Evolutionary conservation across 2,113 vertebrate species (phyloP).

Genomic region (Pseudorasbora parva): DNA sequence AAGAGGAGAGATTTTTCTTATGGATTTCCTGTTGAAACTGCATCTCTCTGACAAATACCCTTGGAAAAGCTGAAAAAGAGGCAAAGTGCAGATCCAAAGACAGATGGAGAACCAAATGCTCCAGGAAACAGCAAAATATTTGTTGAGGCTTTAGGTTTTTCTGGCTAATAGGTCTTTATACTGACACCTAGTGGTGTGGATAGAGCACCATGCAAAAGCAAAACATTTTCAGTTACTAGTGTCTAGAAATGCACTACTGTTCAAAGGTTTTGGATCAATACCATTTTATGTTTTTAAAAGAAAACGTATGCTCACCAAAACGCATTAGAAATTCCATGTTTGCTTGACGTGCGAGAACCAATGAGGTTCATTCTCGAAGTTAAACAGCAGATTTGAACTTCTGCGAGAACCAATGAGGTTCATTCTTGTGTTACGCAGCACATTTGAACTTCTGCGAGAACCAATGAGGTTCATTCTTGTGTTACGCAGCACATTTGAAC

Average conservation of each 20-base stretch:
- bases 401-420: too few relatives aligned
- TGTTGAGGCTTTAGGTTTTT: neutral
- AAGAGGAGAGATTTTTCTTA: constrained; percentile 12
- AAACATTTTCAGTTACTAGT: neutral
- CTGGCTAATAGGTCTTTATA: neutral
- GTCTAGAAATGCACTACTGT: neutral
- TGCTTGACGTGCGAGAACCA: too few relatives aligned
- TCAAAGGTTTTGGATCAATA: too few relatives aligned
- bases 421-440: too few relatives aligned
- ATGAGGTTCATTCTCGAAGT: too few relatives aligned
- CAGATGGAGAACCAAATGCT: neutral
- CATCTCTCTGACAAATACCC: constrained; percentile 17
- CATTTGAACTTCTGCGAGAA: too few relatives aligned
- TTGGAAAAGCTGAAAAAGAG: constrained; percentile 13
- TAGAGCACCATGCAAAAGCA: neutral
- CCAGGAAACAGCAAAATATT: neutral
- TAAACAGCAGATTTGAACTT: too few relatives aligned
- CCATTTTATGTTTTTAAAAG: too few relatives aligned
- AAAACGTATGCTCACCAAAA: too few relatives aligned
- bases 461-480: too few relatives aligned
- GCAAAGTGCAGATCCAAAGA: neutral
- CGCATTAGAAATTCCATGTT: too few relatives aligned
- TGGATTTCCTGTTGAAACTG: constrained; percentile 4
- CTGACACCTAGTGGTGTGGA: neutral
- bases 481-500: too few relatives aligned